Base-by-base conservation (phyloP, 2,113 vertebrate species). In the Malurus alboscapulatus region DNA sequence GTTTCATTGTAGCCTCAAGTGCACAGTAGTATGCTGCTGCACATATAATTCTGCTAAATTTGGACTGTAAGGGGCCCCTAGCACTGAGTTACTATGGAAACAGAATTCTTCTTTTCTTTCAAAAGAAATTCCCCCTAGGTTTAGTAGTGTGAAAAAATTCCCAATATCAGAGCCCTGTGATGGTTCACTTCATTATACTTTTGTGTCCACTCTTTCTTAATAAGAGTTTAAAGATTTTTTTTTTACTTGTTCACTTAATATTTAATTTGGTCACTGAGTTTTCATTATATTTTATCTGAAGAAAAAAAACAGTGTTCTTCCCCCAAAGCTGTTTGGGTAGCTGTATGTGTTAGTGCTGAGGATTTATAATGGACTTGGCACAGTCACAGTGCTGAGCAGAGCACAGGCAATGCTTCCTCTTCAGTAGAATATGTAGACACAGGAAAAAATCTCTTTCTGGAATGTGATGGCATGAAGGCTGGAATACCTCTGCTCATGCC, bases 31-130 rank as follows among this genome's bases (percentile, higher is more conserved):
- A 84, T 95, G 87, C 94, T 95, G 85, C 74, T n/a, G 12, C 96
- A 97, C 96, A 93, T 83, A 90, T 71, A 94, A 83, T 92, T 96
- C 92, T 97, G 90, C 97, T 97, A 97, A 98, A 97, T 97, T 97
- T 97, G 97, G 94, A 92, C 93, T 96, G 45, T 91, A 97, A 97
- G 90, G 96, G 93, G 93, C 94, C 96, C 82, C 91, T 96, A 95
- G 71, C 51, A 77, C 93, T 75, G 91, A 93, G 97, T 98, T 98
- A 91, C 97, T 97, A 98, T 98, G 97, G 97, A 95, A 98, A 98
- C 97, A 82, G 92, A 88, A 76, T 95, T 96, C 88, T 96, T 95
- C 94, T 97, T 97, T 97, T 95, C 97, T 95, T 92, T 90, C 68
- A 91, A 95, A 96, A 90, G 59, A 94, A 84, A 95, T 97, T 98